Base-by-base conservation (phyloP, 2,113 vertebrate genomes). In the Tinamus guttatus region DNA sequence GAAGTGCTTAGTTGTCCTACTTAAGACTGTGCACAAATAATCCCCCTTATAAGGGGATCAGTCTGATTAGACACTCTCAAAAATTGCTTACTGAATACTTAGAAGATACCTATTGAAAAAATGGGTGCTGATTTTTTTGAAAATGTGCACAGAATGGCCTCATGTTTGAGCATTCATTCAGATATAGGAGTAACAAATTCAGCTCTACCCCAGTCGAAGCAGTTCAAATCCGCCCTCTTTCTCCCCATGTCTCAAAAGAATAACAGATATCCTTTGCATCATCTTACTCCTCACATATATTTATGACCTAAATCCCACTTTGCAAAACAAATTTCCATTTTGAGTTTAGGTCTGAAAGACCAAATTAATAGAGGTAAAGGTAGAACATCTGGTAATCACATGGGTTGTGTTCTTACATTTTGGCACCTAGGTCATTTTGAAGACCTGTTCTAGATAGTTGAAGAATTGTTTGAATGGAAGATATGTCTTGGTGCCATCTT, bases 351-450 rank as follows among this genome's bases (percentile, higher is more conserved):
- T 15, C 5, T 89, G 34, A 62, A 89, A 73, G 40, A 17, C 76
- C 15, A 90, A 90, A 80, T 70, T 36, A 62, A 13, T 40, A 6
- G 24, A 85, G 89, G 43, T 83, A 65, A 80, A 89, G 8, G 40
- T 36, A 73, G 49, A 45, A 77, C 76, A 30, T 9, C 24, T 74
- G 75, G 62, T 51, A 91, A 51, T 49, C 25, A 54, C 10, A 15
- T 58, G 52, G 49, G 22, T 21, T 47, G 13, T 89, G 87, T 69
- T 25, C 32, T 86, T 67, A 38, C 11, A 64, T 56, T 90, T 86
- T 70, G 28, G 8, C 70, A 47, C 32, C 34, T 81, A 71, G 51
- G 41, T 70, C 2, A 63, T 88, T 85, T 81, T 78, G 49, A 80
- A 36, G 76, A 16, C 7, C 30, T 25, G 40, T 92, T 91, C 71